Evolutionary conservation across 2,888 invertebrate species (phyloP).

Genomic region (Andrena chrysosceles): DNA sequence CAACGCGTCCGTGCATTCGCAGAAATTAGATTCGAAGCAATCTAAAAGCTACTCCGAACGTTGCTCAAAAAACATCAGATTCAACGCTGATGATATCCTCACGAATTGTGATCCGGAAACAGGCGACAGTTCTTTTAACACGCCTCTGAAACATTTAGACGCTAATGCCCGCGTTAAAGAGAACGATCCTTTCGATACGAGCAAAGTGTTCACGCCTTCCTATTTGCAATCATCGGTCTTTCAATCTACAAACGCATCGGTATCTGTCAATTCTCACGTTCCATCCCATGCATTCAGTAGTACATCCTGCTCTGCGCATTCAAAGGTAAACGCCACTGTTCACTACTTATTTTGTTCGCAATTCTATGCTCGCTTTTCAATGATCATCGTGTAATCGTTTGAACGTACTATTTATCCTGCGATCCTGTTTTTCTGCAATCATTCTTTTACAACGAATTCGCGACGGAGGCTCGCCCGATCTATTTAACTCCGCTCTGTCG

Average conservation of each 20-base stretch:
- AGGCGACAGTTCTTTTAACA: slow-evolving; percentile 60
- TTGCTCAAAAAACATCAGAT: slow-evolving; percentile 17
- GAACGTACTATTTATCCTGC: neutral
- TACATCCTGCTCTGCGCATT: slow-evolving; percentile 78
- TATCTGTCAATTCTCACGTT: slow-evolving; percentile 70
- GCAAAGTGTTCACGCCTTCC: slow-evolving; percentile 76
- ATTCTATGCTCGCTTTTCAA: slow-evolving; percentile 22
- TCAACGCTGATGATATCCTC: slow-evolving; percentile 36
- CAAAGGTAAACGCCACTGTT: slow-evolving; percentile 80
- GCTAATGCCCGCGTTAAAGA: slow-evolving; percentile 52
- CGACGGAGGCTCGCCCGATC: neutral
- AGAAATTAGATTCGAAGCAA: slow-evolving; percentile 10
- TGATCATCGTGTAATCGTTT: slow-evolving; percentile 16
- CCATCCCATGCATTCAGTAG: slow-evolving; percentile 78
- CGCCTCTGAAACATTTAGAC: slow-evolving; percentile 48
- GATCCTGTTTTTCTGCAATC: neutral
- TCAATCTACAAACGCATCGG: slow-evolving; percentile 67
- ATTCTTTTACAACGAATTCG: no score
- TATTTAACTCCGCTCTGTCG: neutral
- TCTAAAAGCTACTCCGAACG: slow-evolving; percentile 7
- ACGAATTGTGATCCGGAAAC: slow-evolving; percentile 22
- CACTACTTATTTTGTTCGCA: slow-evolving; percentile 62
- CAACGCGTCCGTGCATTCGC: slow-evolving; percentile 3
- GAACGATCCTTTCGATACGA: slow-evolving; percentile 81
- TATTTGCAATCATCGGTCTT: slow-evolving; percentile 74